Evolutionary conservation across 2,888 invertebrate species (phyloP).

Genomic region (Ophioninae sp.): DNA sequence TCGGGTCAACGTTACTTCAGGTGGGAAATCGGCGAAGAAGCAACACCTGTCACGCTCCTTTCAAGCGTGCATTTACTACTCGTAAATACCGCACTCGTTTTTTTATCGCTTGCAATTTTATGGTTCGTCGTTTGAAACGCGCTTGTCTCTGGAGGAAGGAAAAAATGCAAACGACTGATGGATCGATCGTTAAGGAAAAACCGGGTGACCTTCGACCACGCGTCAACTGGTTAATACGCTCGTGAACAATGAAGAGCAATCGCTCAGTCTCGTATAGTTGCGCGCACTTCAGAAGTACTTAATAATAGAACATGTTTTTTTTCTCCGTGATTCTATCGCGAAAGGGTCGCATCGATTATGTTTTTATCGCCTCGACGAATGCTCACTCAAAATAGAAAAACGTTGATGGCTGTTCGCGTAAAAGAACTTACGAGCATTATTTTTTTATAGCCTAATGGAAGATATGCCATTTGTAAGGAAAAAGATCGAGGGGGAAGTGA

Average conservation of each 20-base stretch:
- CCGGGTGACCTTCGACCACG: conserved; percentile 49
- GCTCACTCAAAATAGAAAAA: background rate
- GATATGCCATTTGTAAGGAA: background rate
- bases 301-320: background rate
- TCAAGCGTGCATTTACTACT: background rate
- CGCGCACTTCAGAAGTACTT: background rate
- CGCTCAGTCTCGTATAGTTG: conserved; percentile 11
- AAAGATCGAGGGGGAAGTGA: background rate
- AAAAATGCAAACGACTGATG: conserved; percentile 17
- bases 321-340: background rate
- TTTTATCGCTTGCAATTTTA: background rate
- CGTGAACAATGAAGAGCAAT: conserved; percentile 25
- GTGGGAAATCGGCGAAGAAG: background rate
- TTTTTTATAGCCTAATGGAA: background rate
- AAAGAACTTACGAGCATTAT: background rate
- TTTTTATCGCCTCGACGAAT: background rate
- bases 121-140: background rate
- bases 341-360: background rate
- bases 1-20: background rate
- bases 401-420: background rate
- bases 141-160: background rate
- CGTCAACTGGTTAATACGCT: conserved; percentile 12
- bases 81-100: background rate
- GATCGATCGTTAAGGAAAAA: conserved; percentile 29
- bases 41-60: background rate